Evolutionary conservation across 2,888 invertebrate species (phyloP).

Genomic region (Myopa tessellatipennis): DNA sequence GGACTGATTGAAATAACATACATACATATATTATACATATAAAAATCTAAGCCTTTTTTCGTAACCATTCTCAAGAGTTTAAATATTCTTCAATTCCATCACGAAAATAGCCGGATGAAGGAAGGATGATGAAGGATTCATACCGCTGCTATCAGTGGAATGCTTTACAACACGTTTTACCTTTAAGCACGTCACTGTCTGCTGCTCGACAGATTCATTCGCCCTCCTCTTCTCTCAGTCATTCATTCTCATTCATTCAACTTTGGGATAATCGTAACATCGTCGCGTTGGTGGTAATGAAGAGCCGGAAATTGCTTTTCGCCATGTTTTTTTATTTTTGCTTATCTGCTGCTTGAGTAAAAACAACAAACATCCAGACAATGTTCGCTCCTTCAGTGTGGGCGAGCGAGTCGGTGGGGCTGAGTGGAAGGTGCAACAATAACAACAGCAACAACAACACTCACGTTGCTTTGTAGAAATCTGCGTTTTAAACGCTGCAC

Average conservation of each 20-base stretch:
- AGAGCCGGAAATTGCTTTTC: conserved; percentile 28
- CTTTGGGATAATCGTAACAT: conserved; percentile 18
- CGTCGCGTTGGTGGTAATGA: conserved; percentile 22
- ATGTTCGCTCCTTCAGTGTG: neutral
- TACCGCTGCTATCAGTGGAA: neutral
- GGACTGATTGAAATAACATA: conserved; percentile 10
- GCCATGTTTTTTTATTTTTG: conserved; percentile 5
- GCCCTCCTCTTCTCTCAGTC: neutral
- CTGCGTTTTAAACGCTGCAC: neutral
- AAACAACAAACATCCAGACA: neutral
- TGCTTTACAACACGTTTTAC: neutral
- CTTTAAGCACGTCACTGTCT: neutral
- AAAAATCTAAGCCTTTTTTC: neutral
- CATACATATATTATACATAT: neutral
- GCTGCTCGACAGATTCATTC: neutral
- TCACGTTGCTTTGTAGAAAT: neutral
- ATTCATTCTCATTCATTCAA: neutral
- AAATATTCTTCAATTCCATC: neutral
- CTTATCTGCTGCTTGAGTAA: neutral
- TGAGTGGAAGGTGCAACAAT: neutral
- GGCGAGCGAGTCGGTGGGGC: neutral
- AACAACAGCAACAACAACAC: neutral
- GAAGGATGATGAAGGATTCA: neutral
- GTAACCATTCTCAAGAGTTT: neutral
- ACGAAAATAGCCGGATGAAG: neutral